Percentiles rank a stretch among this genome's conserved stretches.
phyloP scores from a whole-genome alignment of 2,113 vertebrate genomes.

The Ammodramus savannarum region DNA sequence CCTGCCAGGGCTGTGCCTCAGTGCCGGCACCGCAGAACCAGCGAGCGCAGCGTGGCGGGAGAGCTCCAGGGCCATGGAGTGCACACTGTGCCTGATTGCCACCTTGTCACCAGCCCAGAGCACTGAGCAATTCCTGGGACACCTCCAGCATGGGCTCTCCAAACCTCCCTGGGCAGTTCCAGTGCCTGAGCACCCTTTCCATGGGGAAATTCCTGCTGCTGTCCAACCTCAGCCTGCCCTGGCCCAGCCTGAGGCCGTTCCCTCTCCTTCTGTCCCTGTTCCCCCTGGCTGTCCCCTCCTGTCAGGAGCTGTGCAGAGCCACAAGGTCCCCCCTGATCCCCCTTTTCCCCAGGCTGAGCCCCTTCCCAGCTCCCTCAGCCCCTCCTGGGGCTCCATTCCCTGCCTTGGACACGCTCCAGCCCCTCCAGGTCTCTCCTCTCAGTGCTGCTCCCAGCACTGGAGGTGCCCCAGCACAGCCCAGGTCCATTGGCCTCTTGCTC shows the following conservation, averaged over 20 bases:
- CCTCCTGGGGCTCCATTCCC: fast-evolving
- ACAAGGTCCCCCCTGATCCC: not conserved
- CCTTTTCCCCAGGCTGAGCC: not conserved
- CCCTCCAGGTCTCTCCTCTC: not conserved
- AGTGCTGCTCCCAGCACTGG: not conserved
- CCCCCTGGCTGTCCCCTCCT: not conserved
- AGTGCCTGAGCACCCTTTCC: fast-evolving
- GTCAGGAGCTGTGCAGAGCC: not conserved
- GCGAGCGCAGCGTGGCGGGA: fast-evolving
- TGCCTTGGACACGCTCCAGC: not conserved
- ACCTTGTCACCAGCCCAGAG: not conserved
- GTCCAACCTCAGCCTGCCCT: fast-evolving
- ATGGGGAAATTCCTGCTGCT: fast-evolving
- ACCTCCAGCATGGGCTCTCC: not conserved
- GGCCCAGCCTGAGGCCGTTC: not conserved
- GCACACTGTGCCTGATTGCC: fast-evolving
- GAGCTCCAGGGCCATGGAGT: fast-evolving
- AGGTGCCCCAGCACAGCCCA: not conserved
- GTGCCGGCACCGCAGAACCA: fast-evolving
- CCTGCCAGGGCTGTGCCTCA: not conserved
- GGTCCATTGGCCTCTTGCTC: not conserved
- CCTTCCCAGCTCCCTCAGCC: not conserved
- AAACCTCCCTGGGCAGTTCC: not conserved
- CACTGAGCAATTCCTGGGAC: fast-evolving
- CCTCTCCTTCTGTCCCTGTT: not conserved